A percentile compares a stretch with the other conserved stretches of the same genome.
phyloP scores from a whole-genome alignment of 1,140 invertebrate species.

The Scaptodrosophila lebanonensis region DNA sequence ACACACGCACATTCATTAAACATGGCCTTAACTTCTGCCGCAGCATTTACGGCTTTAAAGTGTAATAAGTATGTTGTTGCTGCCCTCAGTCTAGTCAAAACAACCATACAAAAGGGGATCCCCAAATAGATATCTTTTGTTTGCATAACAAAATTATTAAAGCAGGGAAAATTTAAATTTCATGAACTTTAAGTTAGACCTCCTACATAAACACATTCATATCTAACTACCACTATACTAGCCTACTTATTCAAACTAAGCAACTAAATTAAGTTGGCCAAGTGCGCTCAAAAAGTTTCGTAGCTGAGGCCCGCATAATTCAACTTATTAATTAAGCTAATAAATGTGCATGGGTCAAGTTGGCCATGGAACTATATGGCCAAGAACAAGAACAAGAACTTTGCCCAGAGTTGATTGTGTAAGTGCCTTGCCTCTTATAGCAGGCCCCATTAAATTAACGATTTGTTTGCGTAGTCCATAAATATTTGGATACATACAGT shows the following conservation, averaged over 20 bases:
- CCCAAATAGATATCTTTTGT: constrained; percentile 25
- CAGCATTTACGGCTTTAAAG: constrained; percentile 27
- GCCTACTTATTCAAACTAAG: constrained; percentile 21
- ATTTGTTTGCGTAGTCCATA: too few species aligned
- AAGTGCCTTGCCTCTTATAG: too few species aligned
- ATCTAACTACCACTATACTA: constrained; percentile 3
- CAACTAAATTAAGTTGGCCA: constrained; percentile 46
- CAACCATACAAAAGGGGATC: constrained; percentile 1
- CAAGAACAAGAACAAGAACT: too few species aligned
- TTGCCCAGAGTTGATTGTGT: too few species aligned
- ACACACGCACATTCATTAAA: constrained; percentile 23
- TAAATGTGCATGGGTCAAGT: constrained; percentile 29
- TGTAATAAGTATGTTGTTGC: too few species aligned
- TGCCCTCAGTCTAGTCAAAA: constrained; percentile 12
- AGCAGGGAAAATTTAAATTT: constrained; percentile 59
- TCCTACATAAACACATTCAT: neutral
- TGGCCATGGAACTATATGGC: neutral
- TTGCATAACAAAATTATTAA: constrained; percentile 32
- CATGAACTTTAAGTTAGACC: constrained; percentile 39
- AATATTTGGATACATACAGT: too few species aligned
- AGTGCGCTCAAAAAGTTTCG: constrained; percentile 40
- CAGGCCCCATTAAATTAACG: too few species aligned
- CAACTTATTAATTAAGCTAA: constrained; percentile 50
- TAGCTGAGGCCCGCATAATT: constrained; percentile 32
- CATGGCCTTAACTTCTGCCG: constrained; percentile 25